Conservation (phyloP, 2,888 invertebrate species). For the Andrena chrysosceles region DNA sequence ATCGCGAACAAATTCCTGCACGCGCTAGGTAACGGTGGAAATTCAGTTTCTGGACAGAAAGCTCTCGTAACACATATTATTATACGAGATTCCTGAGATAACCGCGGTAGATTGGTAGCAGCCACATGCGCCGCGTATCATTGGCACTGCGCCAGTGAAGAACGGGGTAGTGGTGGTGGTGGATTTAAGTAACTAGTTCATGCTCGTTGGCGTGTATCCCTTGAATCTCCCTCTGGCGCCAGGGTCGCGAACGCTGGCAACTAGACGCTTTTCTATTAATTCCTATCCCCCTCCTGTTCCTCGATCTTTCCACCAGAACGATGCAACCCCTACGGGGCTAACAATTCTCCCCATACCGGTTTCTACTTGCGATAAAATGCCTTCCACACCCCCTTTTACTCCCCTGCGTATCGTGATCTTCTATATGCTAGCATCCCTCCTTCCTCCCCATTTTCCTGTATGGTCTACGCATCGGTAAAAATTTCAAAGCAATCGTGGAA, state of each 20-base stretch:
- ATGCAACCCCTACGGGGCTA: slow-evolving; percentile 6
- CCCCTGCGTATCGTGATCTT: not conserved
- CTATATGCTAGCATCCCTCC: not conserved
- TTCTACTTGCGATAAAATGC: slow-evolving; percentile 5
- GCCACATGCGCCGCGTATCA: slow-evolving; percentile 59
- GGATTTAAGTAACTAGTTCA: slow-evolving; percentile 67
- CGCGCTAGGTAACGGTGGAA: not conserved
- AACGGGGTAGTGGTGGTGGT: slow-evolving; percentile 23
- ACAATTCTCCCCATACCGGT: not conserved
- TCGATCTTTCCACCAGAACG: slow-evolving; percentile 15
- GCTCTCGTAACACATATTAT: slow-evolving; percentile 39
- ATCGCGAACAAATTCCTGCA: not conserved
- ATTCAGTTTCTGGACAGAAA: slow-evolving; percentile 34
- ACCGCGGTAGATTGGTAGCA: slow-evolving; percentile 48
- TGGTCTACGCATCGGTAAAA: not conserved
- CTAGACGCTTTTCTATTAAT: slow-evolving; percentile 55
- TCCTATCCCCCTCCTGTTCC: slow-evolving; percentile 5
- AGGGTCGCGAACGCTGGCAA: slow-evolving; percentile 26
- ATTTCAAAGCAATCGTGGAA: not conserved
- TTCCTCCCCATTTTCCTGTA: not conserved
- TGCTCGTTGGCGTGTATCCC: slow-evolving; percentile 57
- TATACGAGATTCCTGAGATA: slow-evolving; percentile 50
- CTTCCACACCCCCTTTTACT: not conserved
- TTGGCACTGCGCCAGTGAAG: slow-evolving; percentile 59
- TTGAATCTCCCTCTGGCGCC: slow-evolving; percentile 50